Evolutionary conservation across 2,113 vertebrate species (phyloP).

Genomic region (Percina caprodes): DNA sequence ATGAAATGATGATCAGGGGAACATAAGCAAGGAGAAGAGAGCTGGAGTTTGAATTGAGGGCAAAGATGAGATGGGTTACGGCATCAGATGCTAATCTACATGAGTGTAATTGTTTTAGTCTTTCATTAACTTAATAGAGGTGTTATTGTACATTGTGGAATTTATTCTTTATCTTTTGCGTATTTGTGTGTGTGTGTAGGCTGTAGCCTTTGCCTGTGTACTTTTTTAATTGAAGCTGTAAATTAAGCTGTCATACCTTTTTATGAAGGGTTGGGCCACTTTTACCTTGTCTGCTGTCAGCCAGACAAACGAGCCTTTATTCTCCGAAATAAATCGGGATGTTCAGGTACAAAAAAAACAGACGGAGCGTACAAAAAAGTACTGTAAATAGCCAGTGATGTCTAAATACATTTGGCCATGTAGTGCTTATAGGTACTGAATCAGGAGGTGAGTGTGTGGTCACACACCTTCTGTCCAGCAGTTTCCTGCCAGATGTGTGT

Average conservation of each 20-base stretch:
- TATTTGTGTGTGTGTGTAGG: slow-evolving; percentile 17
- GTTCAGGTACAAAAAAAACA: slow-evolving; percentile 4
- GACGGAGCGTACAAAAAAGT: neutral
- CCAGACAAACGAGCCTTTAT: slow-evolving; percentile 65
- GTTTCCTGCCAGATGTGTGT: slow-evolving; percentile 42
- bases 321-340: slow-evolving; percentile 15
- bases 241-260: slow-evolving; percentile 65
- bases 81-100: slow-evolving; percentile 40
- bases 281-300: slow-evolving; percentile 36
- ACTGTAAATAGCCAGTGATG: neutral
- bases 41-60: neutral
- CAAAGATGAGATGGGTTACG: slow-evolving; percentile 40
- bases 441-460: neutral
- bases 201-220: slow-evolving; percentile 4
- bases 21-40: slow-evolving; percentile 38
- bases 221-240: slow-evolving; percentile 62
- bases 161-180: slow-evolving; percentile 22
- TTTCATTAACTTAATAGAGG: slow-evolving; percentile 25
- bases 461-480: slow-evolving; percentile 22
- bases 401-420: neutral
- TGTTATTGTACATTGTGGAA: slow-evolving; percentile 12
- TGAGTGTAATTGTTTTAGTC: slow-evolving; percentile 53
- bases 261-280: slow-evolving; percentile 45
- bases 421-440: neutral
- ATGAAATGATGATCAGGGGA: slow-evolving; percentile 16